Evolutionary conservation across 2,797 vertebrate genomes (phyloP).

Genomic region (Cryptoprocta ferox): DNA sequence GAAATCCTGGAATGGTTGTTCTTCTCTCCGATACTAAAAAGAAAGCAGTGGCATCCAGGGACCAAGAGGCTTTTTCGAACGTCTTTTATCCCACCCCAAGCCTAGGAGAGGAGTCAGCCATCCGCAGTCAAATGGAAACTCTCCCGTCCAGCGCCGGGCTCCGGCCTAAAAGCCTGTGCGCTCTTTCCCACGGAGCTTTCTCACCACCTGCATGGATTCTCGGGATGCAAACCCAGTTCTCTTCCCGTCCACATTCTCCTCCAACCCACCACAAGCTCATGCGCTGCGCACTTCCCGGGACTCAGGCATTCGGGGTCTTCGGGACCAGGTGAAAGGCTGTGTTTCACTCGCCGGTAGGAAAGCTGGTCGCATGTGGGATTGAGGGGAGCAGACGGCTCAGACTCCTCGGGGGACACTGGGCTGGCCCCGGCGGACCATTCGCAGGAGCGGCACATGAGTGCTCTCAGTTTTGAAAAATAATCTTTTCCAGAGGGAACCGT

Average conservation of each 20-base stretch:
- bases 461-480: conserved; percentile 45
- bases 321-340: neutral
- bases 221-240: conserved; percentile 80
- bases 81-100: conserved; percentile 60
- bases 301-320: conserved; percentile 53
- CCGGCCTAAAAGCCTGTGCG: conserved; percentile 72
- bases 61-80: conserved; percentile 42
- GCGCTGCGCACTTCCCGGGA: conserved; percentile 64
- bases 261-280: neutral
- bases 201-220: neutral
- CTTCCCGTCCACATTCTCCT: neutral
- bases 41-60: conserved; percentile 47
- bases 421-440: conserved; percentile 39
- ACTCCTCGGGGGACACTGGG: conserved; percentile 49
- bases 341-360: conserved; percentile 57
- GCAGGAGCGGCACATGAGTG: conserved; percentile 56
- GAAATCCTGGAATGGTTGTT: neutral
- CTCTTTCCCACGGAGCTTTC: conserved; percentile 61
- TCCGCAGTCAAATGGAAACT: conserved; percentile 35
- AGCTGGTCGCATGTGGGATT: neutral
- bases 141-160: conserved; percentile 37
- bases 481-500: neutral
- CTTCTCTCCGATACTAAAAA: neutral
- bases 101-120: conserved; percentile 60
- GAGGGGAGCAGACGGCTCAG: conserved; percentile 43